Conservation (phyloP, 2,888 invertebrate species). For the Oscheius sp. region DNA sequence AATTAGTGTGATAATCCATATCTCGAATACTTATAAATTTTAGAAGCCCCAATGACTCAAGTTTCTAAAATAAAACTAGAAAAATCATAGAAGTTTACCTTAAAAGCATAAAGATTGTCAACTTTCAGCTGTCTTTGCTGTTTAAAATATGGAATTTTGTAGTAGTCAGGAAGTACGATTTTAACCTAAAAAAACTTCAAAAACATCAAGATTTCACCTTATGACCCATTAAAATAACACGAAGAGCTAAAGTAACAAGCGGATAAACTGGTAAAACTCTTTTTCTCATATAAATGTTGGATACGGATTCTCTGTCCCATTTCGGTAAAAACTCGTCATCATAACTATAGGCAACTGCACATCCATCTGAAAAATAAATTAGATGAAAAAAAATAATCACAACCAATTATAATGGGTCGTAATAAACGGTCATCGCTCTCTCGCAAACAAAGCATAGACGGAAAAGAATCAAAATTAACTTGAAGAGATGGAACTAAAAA, state of each 20-base stretch:
- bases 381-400: not conserved
- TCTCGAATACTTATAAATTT: too few species aligned
- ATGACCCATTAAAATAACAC: conserved; percentile 3
- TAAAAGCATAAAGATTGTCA: conserved; percentile 13
- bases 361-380: not conserved
- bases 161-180: not conserved
- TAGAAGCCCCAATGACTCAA: too few species aligned
- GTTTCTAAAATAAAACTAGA: too few species aligned
- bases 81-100: not conserved
- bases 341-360: not conserved
- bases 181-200: not conserved
- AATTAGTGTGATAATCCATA: too few species aligned
- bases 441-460: too few species aligned
- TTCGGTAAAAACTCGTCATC: not conserved
- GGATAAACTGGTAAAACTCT: conserved; percentile 12
- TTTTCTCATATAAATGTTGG: not conserved
- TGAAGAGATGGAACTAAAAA: too few species aligned
- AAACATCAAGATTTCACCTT: conserved; percentile 7
- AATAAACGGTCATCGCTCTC: too few species aligned
- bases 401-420: not conserved
- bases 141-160: not conserved
- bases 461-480: too few species aligned
- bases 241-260: not conserved
- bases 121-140: not conserved
- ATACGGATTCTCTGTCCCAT: not conserved